Conservation (phyloP, 2,113 vertebrate species). For the Hydrolagus affinis region DNA sequence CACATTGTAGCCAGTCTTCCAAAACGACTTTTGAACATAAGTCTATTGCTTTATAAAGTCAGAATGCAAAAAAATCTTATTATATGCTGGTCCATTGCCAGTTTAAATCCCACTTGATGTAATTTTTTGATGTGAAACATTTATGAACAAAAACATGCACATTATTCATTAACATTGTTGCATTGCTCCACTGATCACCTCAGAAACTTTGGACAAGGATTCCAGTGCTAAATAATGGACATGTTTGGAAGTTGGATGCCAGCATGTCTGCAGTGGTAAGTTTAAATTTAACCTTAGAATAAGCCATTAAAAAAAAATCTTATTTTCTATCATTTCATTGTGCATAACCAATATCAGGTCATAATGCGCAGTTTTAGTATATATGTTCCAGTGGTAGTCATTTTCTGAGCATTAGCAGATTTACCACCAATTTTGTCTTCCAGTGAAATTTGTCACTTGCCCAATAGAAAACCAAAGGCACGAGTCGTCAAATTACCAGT, state of each 20-base stretch:
- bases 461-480: too few relatives aligned
- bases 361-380: too few relatives aligned
- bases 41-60: too few relatives aligned
- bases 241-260: not conserved
- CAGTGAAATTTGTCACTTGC: not conserved
- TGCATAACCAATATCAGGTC: too few relatives aligned
- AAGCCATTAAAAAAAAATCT: not conserved
- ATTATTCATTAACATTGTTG: not conserved
- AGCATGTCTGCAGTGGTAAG: not conserved
- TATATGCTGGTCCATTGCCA: not conserved
- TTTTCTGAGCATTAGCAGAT: too few relatives aligned
- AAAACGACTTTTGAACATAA: too few relatives aligned
- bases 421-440: not conserved
- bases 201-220: not conserved
- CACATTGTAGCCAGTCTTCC: too few relatives aligned
- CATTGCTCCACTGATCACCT: not conserved
- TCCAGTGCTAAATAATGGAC: not conserved
- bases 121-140: not conserved
- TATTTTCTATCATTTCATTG: too few relatives aligned
- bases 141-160: not conserved
- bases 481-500: not conserved
- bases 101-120: not conserved
- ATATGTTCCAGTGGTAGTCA: too few relatives aligned
- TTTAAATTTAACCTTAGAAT: constrained; percentile 1
- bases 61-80: not conserved